Base-by-base conservation (phyloP, 2,113 vertebrate species). In the Gobiocypris rarus region DNA sequence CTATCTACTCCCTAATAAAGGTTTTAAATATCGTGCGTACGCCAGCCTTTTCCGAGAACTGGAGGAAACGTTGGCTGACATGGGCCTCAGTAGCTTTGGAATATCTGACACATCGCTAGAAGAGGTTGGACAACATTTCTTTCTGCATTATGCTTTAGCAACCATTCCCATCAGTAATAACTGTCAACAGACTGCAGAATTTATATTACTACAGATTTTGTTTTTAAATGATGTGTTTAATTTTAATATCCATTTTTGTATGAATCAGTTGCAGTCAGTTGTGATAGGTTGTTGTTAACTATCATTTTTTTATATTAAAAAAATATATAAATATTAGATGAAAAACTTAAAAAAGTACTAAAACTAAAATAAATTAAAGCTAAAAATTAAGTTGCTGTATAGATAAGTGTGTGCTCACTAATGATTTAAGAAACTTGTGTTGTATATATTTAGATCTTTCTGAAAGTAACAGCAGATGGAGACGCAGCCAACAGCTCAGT, bases 1-100 rank as follows among this genome's bases (percentile, higher is more conserved):
- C 88, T 99, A 96, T 81, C 95, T 99, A 83, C 95, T 99, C 58
- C 98, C 97, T 41, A 97, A 93, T 85, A 99, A 97, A 89, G 95
- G 96, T 78, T 97, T 99, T 91, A 99, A 98, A 84, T 96, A 98
- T 56, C 91, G 97, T 48, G 96, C 97, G 3, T 99, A 98, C 0
- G 97, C 98, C 85, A 98, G 96, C 81, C 95, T 99, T 79, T 99
- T 99, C 88, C 89, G 97, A 86, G 95, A 96, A 91, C 93, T 99
- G 90, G 98, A 99, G 88, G 97, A 98, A 90, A 98, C 95, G 0
- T 89, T 98, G 19, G 89, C 90, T 34, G 98, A 98, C 85, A 91
- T 99, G 89, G 98, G 97, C 50, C 96, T 99, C 89, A 98, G 96
- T 94, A 99, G 98, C 91, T 99, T 98, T 83, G 96, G 98, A 74